Evolutionary conservation across 2,113 vertebrate species (phyloP).

Genomic region (Labrus mixtus): DNA sequence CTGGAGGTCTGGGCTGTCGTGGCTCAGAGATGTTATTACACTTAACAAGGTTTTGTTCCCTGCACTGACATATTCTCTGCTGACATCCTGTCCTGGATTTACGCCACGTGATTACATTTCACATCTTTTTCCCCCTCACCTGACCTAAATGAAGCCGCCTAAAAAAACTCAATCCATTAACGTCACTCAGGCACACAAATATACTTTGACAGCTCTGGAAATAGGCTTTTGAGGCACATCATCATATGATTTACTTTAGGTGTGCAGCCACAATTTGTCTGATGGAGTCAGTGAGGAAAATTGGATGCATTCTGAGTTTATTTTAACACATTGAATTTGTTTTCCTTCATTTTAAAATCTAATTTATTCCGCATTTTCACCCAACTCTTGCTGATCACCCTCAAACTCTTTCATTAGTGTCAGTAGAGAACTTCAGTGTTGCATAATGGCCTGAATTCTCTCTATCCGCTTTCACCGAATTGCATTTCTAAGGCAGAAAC

Average conservation of each 20-base stretch:
- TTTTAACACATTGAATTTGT: slow-evolving; percentile 7
- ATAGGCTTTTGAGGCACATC: slow-evolving; percentile 42
- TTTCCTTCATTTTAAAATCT: slow-evolving; percentile 39
- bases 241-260: slow-evolving; percentile 28
- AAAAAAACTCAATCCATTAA: slow-evolving; percentile 63
- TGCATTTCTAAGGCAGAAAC: slow-evolving; percentile 24
- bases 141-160: slow-evolving; percentile 60
- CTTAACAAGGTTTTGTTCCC: slow-evolving; percentile 61
- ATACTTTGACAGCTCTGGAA: slow-evolving; percentile 47
- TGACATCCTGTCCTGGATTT: slow-evolving; percentile 57
- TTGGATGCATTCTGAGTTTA: not conserved
- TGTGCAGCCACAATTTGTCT: slow-evolving; percentile 31
- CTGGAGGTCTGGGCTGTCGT: slow-evolving; percentile 21
- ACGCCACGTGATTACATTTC: slow-evolving; percentile 59
- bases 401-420: slow-evolving; percentile 47
- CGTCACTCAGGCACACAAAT: slow-evolving; percentile 52
- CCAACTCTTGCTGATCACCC: slow-evolving; percentile 17
- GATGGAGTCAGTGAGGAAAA: slow-evolving; percentile 5
- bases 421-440: slow-evolving; percentile 21
- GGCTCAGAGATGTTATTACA: slow-evolving; percentile 49
- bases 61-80: slow-evolving; percentile 39
- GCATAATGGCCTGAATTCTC: slow-evolving; percentile 12
- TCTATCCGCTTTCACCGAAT: slow-evolving; percentile 15
- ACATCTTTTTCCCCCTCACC: slow-evolving; percentile 38
- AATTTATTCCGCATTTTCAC: slow-evolving; percentile 38